Evolutionary conservation across 2,113 vertebrate genomes (phyloP), one percentile per base, ranked within the genome.

Genomic region (Stegastes partitus): DNA sequence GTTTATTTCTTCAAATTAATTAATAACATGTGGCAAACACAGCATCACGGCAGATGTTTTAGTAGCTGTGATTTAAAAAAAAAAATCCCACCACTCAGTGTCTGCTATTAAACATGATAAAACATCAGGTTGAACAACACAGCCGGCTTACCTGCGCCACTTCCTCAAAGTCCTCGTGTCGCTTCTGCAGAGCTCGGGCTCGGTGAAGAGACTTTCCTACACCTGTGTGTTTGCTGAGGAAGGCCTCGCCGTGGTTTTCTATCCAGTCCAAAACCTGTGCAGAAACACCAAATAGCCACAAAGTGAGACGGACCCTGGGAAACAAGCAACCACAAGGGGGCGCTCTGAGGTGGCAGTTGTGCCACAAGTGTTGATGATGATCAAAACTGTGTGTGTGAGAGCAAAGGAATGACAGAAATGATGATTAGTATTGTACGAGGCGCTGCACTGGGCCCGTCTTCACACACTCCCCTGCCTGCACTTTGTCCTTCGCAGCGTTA

Each of bases 91-190:
- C 53, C 53, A 4, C 19, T 19, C 18, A n/a, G 31, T 28, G 8
- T 22, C 14, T 67, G 18, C 15, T 50, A 3, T 55, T 31, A 10
- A 21, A 8, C 0, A 44, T 18, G 1, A 23, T n/a, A 47, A 21
- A 39, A 1, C 22, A 31, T 8, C 16, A 37, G 16, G n/a, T 5
- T 12, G 1, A 26, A 15, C 23, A 19, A 31, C 25, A 45, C 74
- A 68, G 2, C 0, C 4, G 15, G 6, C 2, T n/a, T 84, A 99
- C 98, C 98, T 99, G 98, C 0, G 98, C 98, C 57, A 99, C 98
- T 85, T 99, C 98, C 90, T 99, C 98, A 53, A 99, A 99, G 91
- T 99, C 98, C 70, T 99, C 98, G 5, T 99, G 98, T 0, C 98
- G 96, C 78, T 99, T 99, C 93, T 99, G 98, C 39, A 99, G 89